Conservation (phyloP, 2,113 vertebrate species). For the Anoura caudifer region DNA sequence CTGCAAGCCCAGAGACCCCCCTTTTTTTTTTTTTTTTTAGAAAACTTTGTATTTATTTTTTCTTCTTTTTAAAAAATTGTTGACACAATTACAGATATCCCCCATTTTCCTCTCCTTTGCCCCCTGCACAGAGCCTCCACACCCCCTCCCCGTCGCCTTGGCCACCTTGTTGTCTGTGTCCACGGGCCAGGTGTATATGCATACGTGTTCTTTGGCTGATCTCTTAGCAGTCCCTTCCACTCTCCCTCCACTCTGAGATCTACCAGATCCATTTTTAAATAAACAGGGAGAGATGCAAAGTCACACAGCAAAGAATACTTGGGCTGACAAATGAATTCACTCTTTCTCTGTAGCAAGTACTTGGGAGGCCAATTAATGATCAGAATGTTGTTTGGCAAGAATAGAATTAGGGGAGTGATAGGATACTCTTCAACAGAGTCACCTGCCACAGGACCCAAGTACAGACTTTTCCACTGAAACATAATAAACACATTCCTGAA, state of each 20-base stretch:
- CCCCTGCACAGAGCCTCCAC: no score
- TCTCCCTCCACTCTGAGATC: no score
- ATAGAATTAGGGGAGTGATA: background rate
- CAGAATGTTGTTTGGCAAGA: background rate
- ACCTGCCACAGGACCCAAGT: background rate
- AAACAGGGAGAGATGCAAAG: background rate
- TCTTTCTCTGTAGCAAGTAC: background rate
- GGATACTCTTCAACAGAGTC: background rate
- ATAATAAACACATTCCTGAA: background rate
- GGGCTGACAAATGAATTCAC: background rate
- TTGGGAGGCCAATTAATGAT: background rate
- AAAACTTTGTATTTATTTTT: no score
- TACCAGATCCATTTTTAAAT: background rate
- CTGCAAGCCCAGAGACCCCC: background rate
- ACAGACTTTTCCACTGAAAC: background rate
- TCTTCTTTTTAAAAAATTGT: no score
- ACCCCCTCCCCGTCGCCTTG: no score
- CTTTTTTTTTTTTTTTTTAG: background rate
- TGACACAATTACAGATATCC: no score
- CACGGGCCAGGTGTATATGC: no score
- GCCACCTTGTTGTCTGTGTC: no score
- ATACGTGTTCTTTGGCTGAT: no score
- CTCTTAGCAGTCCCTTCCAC: no score
- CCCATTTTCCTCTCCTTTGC: no score
- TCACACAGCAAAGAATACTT: background rate